Evolutionary conservation across 2,797 vertebrate species (phyloP).

Genomic region (Okamejei kenojei): DNA sequence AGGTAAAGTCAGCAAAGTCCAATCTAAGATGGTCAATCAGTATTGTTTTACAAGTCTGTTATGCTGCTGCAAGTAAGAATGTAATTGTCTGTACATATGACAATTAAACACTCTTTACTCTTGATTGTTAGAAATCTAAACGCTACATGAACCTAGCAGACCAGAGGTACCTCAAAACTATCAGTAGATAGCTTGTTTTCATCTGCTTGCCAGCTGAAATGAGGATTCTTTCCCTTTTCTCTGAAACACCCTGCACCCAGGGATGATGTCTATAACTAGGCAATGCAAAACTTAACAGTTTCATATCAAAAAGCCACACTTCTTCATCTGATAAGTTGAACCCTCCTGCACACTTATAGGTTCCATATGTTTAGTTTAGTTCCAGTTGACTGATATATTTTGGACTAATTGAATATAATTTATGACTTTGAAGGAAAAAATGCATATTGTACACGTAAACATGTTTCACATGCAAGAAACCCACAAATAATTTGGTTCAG

Average conservation of each 20-base stretch:
- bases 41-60: no score
- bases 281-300: background rate
- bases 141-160: background rate
- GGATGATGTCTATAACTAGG: background rate
- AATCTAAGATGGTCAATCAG: no score
- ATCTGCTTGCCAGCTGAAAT: background rate
- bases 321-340: background rate
- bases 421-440: background rate
- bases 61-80: no score
- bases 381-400: background rate
- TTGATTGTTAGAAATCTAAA: background rate
- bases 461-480: background rate
- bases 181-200: no score
- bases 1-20: no score
- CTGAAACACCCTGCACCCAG: background rate
- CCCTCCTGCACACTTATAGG: background rate
- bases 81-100: no score
- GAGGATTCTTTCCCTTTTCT: background rate
- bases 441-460: background rate
- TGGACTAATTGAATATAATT: background rate
- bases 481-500: background rate
- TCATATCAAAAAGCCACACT: background rate
- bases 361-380: background rate
- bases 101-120: no score
- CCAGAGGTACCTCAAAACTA: background rate